phyloP scores from a whole-genome alignment of 2,113 vertebrate genomes.

The Oxyruncus cristatus region DNA sequence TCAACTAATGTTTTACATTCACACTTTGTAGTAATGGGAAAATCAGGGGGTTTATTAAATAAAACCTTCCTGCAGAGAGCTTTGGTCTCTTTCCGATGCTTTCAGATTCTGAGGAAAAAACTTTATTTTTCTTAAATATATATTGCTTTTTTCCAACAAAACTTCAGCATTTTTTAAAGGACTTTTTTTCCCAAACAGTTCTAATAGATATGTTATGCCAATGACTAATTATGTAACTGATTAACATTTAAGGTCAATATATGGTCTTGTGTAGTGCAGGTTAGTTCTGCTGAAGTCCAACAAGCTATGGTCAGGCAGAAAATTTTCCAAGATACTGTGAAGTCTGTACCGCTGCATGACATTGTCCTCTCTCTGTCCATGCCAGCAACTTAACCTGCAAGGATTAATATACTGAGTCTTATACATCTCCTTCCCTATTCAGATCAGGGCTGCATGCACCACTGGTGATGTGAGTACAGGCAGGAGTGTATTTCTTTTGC shows the following conservation, averaged over 20 bases:
- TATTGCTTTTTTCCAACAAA: not conserved
- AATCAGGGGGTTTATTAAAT: not conserved
- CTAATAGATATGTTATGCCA: not conserved
- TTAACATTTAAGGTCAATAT: not conserved
- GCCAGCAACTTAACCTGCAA: not conserved
- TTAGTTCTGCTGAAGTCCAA: not conserved
- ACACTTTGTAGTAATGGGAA: not conserved
- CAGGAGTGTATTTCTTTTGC: not conserved
- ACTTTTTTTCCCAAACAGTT: not conserved
- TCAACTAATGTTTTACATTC: not conserved
- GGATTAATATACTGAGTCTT: not conserved
- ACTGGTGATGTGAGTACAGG: not conserved
- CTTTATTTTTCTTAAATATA: not conserved
- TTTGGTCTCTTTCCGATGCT: not conserved
- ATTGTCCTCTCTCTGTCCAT: not conserved
- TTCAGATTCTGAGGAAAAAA: not conserved
- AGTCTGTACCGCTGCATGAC: not conserved
- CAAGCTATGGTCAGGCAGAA: not conserved
- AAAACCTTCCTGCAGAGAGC: not conserved
- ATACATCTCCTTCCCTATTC: not conserved
- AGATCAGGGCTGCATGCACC: not conserved
- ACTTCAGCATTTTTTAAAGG: not conserved
- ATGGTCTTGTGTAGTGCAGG: not conserved
- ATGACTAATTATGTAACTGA: not conserved
- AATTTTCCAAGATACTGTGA: not conserved